Evolutionary conservation across 1,140 invertebrate species (phyloP), one percentile per base, ranked within the genome.

Genomic region (Drosophila triauraria): DNA sequence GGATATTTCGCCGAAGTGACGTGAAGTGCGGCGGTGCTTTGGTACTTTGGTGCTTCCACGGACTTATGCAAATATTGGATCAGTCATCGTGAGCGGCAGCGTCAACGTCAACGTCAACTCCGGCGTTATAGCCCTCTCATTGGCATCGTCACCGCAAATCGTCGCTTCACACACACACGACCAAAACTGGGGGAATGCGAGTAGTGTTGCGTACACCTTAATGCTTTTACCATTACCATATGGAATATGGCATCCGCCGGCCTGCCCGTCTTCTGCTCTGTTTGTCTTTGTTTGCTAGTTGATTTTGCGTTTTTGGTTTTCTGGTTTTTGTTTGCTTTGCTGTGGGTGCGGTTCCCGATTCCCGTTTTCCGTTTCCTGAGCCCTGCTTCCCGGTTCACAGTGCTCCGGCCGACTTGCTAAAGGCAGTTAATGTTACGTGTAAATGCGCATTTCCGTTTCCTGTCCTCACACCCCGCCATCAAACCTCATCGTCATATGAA

Each of bases 361-460:
- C 56, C 27, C 40, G 40, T 57, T 43, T 43, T 42, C 67, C 7
- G 40, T 23, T 15, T 25, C 38, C 38, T 42, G 10, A 30, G 25
- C 38, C 38, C 5, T n/a, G 5, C 15, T 23, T 57, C 40, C 61
- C 32, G 30, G 42, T 46, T 44, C 27, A 48, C 57, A 58, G 17
- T 23, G 30, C 27, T 51, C 12, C 47, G 50, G 75, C 62, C 68
- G 38, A 67, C 23, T 35, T 67, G 64, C 72, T 81, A 78, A 82
- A 78, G 71, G 84, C 84, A 77, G 80, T 88, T 90, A 90, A 88
- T 88, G 84, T 88, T 88, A 88, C 84, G 84, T 88, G 85, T 88
- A 88, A 88, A 88, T 88, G 84, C 84, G 84, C 84, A 88, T 88
- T 88, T 88, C 84, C 84, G 84, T 71, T 88, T 88, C 80, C 84